Conservation (phyloP, 2,113 vertebrate species). For the Solea senegalensis region DNA sequence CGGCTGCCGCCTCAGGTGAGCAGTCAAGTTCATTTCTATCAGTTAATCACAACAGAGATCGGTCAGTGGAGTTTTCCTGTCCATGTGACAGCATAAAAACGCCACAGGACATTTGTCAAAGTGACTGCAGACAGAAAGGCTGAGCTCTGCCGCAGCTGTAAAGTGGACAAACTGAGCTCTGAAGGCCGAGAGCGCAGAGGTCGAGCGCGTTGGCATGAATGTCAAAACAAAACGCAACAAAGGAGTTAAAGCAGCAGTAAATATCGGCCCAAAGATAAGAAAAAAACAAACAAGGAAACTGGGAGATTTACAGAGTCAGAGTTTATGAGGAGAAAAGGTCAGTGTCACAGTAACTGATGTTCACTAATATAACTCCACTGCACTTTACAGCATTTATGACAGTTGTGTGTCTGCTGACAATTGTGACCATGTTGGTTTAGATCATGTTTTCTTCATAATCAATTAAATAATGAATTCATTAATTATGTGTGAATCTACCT, state of each 20-base stretch:
- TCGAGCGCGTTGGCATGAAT: constrained; percentile 1
- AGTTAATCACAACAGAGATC: neutral
- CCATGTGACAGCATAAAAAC: neutral
- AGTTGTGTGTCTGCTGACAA: no score
- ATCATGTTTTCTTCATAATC: no score
- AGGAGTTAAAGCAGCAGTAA: neutral
- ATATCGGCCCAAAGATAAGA: neutral
- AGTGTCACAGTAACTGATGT: neutral
- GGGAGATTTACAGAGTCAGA: neutral
- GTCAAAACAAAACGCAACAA: constrained; percentile 16
- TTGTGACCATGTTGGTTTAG: no score
- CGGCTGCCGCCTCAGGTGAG: no score
- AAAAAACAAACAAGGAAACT: neutral
- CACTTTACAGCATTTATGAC: neutral
- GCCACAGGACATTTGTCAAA: constrained; percentile 12
- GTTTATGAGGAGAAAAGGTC: constrained; percentile 1
- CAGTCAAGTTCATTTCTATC: neutral
- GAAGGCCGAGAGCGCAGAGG: neutral
- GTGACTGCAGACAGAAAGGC: neutral
- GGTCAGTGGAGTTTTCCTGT: neutral
- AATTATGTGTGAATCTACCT: no score
- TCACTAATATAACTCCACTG: neutral
- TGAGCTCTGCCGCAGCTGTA: neutral
- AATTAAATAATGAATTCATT: no score
- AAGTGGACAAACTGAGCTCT: neutral